Conservation (phyloP, 2,797 vertebrate genomes). For the Peromyscus aztecus region DNA sequence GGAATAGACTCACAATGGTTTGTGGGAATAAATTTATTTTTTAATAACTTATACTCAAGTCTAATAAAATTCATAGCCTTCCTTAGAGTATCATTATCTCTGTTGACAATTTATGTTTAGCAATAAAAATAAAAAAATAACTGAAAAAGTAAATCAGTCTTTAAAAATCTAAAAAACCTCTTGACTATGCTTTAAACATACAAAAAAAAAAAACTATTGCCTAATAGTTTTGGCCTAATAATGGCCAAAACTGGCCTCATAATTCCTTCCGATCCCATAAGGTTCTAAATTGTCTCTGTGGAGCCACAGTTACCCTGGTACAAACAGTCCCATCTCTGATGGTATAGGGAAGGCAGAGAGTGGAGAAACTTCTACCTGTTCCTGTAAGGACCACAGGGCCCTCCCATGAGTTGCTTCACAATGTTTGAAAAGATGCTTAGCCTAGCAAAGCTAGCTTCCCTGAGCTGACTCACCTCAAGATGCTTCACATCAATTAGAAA, state of each 20-base stretch:
- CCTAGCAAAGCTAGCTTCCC: neutral
- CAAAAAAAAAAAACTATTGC: neutral
- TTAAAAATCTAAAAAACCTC: neutral
- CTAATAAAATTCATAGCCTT: slow-evolving; percentile 61
- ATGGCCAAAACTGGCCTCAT: slow-evolving; percentile 23
- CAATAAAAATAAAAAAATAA: neutral
- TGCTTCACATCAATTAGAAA: slow-evolving; percentile 22
- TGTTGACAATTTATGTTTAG: slow-evolving; percentile 42
- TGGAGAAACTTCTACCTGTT: neutral
- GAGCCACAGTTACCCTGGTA: neutral
- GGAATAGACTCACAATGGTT: slow-evolving; percentile 44
- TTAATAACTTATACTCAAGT: slow-evolving; percentile 54
- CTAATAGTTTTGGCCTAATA: slow-evolving; percentile 26
- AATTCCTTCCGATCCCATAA: slow-evolving; percentile 54
- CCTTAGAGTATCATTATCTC: slow-evolving; percentile 28
- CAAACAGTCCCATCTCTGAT: neutral
- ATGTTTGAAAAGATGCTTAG: neutral
- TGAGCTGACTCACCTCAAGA: neutral
- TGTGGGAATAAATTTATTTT: slow-evolving; percentile 65
- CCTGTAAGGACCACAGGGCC: neutral
- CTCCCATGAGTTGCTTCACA: neutral
- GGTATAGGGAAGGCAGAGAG: neutral
- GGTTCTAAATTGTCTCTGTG: slow-evolving; percentile 64
- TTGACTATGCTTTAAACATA: slow-evolving; percentile 65
- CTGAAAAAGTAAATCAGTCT: slow-evolving; percentile 13